Evolutionary conservation across 2,888 invertebrate species (phyloP).

Genomic region (Anthophora plumipes): DNA sequence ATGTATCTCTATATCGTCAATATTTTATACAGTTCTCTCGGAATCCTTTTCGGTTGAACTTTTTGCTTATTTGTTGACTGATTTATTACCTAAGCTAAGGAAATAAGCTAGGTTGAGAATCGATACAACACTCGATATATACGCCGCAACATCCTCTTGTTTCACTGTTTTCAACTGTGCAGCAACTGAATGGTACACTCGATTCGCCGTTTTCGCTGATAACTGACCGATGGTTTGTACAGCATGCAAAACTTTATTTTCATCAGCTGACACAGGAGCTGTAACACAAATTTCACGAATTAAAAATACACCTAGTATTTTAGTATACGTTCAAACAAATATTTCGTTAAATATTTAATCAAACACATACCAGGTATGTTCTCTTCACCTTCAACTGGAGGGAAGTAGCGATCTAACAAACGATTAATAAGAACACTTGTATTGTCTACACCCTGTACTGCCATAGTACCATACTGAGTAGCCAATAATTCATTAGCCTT

Average conservation of each 20-base stretch:
- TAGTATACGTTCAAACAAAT: not conserved
- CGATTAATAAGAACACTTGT: slow-evolving; percentile 90
- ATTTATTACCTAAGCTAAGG: slow-evolving; percentile 67
- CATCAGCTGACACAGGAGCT: slow-evolving; percentile 88
- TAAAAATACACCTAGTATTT: not conserved
- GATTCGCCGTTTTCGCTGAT: slow-evolving; percentile 89
- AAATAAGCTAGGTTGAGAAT: slow-evolving; percentile 82
- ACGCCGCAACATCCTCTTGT: slow-evolving; percentile 81
- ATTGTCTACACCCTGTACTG: slow-evolving; percentile 89
- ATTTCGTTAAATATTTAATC: not conserved
- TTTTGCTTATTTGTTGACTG: not conserved
- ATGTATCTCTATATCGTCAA: no score
- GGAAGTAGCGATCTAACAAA: slow-evolving; percentile 91
- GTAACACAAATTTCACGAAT: slow-evolving; percentile 33
- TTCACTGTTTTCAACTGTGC: slow-evolving; percentile 86
- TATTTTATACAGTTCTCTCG: not conserved
- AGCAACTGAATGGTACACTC: slow-evolving; percentile 90
- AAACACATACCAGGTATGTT: slow-evolving; percentile 83
- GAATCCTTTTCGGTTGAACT: slow-evolving; percentile 6
- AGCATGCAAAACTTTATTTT: slow-evolving; percentile 90
- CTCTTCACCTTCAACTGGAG: slow-evolving; percentile 86
- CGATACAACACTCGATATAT: slow-evolving; percentile 80
- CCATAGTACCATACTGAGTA: slow-evolving; percentile 89
- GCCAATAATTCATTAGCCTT: slow-evolving; percentile 90
- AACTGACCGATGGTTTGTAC: slow-evolving; percentile 91